These are phyloP conservation scores for Macrotis lagotis DNA, from an alignment of 2,113 vertebrate genomes.

Conservation along the genomic window DNA sequence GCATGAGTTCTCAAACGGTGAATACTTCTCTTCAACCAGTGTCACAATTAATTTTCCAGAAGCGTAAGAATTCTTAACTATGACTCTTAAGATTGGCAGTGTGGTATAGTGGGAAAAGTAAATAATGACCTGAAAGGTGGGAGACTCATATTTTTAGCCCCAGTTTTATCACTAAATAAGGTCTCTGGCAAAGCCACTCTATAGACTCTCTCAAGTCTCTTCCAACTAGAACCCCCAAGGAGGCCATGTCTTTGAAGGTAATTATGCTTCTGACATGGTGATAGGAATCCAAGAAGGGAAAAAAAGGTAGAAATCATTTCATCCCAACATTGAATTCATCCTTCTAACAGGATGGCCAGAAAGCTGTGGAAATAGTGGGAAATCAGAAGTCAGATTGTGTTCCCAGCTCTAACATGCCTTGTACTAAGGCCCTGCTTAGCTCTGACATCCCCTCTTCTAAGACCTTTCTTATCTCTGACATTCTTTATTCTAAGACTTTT, in stretches of 20 bases:
- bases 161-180: background rate
- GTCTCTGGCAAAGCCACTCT: background rate
- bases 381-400: background rate
- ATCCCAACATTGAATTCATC: background rate
- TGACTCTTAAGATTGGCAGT: background rate
- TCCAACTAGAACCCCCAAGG: background rate
- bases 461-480: background rate
- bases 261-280: background rate
- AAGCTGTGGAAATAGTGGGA: background rate
- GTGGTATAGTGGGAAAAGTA: no score
- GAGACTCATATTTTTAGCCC: background rate
- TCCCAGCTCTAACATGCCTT: no score
- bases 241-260: background rate
- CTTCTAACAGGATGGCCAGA: background rate
- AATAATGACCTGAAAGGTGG: background rate
- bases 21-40: background rate
- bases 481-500: background rate
- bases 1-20: background rate
- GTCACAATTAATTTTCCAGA: background rate
- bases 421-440: no score
- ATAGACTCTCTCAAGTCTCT: background rate
- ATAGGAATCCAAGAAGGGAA: background rate
- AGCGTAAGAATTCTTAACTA: background rate
- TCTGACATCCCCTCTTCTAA: background rate
- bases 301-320: background rate